phyloP scores from a whole-genome alignment of 2,113 vertebrate genomes.

The Albula glossodonta region DNA sequence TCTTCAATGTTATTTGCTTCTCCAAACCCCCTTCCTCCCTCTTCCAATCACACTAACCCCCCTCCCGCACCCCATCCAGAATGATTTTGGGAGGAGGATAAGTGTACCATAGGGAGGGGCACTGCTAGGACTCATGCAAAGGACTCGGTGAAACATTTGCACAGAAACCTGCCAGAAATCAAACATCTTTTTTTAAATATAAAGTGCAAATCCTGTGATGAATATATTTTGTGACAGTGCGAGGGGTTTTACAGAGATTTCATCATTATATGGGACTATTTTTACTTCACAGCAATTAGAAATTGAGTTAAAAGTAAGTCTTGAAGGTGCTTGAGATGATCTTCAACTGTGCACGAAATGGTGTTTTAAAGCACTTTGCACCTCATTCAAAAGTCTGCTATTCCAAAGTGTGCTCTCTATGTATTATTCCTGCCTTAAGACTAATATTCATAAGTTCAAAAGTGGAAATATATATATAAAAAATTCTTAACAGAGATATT shows the following conservation, averaged over 20 bases:
- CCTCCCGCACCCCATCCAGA: not conserved
- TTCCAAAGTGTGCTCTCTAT: not conserved
- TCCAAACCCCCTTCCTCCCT: too few relatives aligned
- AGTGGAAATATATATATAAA: not conserved
- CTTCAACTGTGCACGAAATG: not conserved
- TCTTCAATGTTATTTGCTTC: not conserved
- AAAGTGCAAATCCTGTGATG: not conserved
- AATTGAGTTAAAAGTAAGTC: slow-evolving; percentile 6
- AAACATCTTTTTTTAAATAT: not conserved
- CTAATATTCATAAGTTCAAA: not conserved
- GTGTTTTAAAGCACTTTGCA: not conserved
- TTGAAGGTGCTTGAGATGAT: not conserved
- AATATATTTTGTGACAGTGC: not conserved
- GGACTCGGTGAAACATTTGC: not conserved
- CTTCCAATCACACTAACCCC: too few relatives aligned
- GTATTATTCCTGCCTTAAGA: not conserved
- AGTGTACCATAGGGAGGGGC: not conserved
- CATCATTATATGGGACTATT: not conserved
- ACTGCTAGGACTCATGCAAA: not conserved
- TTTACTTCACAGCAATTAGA: slow-evolving; percentile 1
- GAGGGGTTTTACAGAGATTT: not conserved
- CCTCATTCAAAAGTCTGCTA: not conserved
- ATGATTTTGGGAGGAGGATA: not conserved
- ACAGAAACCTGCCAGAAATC: not conserved
- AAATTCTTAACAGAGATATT: not conserved